Conservation (phyloP, 2,797 vertebrate species). For the Rhincodon typus region DNA sequence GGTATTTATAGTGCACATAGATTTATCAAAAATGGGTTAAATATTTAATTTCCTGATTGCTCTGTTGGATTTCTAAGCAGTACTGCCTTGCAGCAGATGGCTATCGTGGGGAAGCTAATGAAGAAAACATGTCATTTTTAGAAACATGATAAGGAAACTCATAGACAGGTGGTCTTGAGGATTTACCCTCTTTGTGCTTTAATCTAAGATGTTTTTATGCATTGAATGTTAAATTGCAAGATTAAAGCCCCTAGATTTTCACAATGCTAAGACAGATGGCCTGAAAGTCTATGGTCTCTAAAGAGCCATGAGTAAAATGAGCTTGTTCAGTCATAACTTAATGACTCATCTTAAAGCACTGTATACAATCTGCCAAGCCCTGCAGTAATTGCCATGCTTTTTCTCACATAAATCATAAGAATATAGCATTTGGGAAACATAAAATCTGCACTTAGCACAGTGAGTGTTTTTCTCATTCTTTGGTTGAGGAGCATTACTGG, state of each 20-base stretch:
- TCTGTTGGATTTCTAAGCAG: not conserved
- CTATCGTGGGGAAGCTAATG: not conserved
- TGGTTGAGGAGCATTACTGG: not conserved
- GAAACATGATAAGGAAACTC: not conserved
- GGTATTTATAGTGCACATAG: not conserved
- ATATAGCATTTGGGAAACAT: not conserved
- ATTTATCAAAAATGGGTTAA: not conserved
- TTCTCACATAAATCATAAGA: not conserved
- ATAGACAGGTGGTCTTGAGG: not conserved
- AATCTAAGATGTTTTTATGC: not conserved
- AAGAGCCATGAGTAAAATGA: not conserved
- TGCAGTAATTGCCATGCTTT: not conserved
- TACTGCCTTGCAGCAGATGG: not conserved
- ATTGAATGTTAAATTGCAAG: not conserved
- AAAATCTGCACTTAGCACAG: constrained; percentile 13
- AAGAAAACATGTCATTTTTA: not conserved
- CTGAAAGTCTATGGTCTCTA: constrained; percentile 4
- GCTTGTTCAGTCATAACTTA: not conserved
- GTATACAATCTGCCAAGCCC: not conserved
- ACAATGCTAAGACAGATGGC: not conserved
- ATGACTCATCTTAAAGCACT: not conserved
- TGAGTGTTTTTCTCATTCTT: not conserved
- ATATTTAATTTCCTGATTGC: not conserved
- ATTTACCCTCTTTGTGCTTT: not conserved
- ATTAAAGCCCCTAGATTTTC: not conserved